These are phyloP conservation scores for Bubo bubo DNA, from an alignment of 2,113 vertebrate species.

Conservation along the genomic window DNA sequence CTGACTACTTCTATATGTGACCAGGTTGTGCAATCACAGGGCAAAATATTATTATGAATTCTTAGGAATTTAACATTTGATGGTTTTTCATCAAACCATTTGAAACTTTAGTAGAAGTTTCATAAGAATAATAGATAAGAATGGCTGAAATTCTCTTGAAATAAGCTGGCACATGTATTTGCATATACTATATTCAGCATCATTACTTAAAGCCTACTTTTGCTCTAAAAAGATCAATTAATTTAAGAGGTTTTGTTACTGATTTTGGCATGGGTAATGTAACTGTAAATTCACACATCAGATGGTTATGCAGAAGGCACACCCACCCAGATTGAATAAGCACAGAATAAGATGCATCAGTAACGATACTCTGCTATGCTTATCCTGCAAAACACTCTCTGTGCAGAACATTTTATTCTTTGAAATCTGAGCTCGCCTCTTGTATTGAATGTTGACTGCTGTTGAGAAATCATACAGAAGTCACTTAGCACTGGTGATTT, in stretches of 20 bases:
- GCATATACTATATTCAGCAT: background rate
- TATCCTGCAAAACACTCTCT: background rate
- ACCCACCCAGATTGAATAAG: background rate
- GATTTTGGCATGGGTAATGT: background rate
- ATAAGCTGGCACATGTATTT: background rate
- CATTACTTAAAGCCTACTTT: background rate
- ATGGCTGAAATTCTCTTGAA: background rate
- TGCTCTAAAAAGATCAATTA: background rate
- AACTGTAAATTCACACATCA: slow-evolving; percentile 52
- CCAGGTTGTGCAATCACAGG: background rate
- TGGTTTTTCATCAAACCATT: background rate
- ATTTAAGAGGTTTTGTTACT: slow-evolving; percentile 33
- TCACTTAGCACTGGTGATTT: background rate
- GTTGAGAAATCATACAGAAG: background rate
- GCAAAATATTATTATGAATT: background rate
- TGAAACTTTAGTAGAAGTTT: background rate
- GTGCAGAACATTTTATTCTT: background rate
- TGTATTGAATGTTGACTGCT: background rate
- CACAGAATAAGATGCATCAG: background rate
- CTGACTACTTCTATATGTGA: background rate
- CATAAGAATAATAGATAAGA: background rate
- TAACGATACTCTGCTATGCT: slow-evolving; percentile 5
- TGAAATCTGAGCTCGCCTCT: background rate
- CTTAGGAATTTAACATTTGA: background rate
- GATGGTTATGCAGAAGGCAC: slow-evolving; percentile 41